A percentile compares a stretch with the other conserved stretches of the same genome.
These are phyloP conservation scores for Nycticryphes semicollaris DNA, from an alignment of 2,113 vertebrate genomes.

Conservation along the genomic window DNA sequence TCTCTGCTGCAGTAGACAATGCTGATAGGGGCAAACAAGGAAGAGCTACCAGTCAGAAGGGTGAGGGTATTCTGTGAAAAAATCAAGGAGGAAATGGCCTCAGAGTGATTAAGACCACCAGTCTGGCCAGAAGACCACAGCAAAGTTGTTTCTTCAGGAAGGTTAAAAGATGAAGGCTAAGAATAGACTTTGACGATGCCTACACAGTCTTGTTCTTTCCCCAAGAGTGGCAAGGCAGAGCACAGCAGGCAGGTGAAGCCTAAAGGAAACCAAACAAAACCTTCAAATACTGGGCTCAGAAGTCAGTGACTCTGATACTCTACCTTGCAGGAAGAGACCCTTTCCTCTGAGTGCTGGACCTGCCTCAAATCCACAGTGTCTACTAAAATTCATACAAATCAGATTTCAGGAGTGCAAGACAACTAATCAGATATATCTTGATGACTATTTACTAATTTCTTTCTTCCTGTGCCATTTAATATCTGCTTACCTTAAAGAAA, in stretches of 20 bases:
- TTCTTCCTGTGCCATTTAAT: not conserved
- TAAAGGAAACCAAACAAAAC: not conserved
- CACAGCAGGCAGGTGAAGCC: not conserved
- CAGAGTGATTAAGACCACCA: not conserved
- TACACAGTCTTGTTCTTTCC: not conserved
- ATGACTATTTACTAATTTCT: not conserved
- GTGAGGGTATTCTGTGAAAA: not conserved
- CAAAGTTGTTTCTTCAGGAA: not conserved
- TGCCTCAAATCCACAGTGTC: not conserved
- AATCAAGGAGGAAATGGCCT: not conserved
- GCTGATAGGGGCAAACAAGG: not conserved
- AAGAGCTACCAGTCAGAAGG: not conserved
- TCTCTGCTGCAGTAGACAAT: not conserved
- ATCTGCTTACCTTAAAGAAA: conserved; percentile 90
- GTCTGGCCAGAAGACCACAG: not conserved
- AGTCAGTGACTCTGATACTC: not conserved
- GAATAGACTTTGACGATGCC: not conserved
- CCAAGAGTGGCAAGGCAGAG: not conserved
- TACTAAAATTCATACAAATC: not conserved
- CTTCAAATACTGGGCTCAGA: not conserved
- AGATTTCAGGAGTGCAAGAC: not conserved
- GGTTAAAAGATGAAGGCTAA: not conserved
- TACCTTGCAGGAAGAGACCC: not conserved
- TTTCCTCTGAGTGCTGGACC: not conserved
- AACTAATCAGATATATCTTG: not conserved